These are phyloP conservation scores for Plecturocebus donacophilus DNA, from an alignment of 2,113 vertebrate genomes.

Conservation along the genomic window DNA sequence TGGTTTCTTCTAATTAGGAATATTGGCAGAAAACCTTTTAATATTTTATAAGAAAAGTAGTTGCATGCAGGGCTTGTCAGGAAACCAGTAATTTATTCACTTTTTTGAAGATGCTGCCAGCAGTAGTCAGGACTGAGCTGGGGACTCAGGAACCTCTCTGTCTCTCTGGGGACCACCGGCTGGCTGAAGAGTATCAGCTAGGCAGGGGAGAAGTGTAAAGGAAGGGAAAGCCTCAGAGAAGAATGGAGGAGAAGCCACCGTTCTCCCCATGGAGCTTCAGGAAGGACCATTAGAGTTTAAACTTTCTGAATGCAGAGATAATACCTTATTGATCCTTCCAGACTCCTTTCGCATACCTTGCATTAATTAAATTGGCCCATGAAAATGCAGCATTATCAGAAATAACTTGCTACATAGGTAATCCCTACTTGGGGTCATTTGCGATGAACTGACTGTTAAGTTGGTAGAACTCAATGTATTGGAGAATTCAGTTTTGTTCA, in stretches of 20 bases:
- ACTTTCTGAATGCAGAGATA: not conserved
- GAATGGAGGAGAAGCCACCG: not conserved
- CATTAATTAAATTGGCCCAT: not conserved
- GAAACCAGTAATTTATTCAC: constrained; percentile 29
- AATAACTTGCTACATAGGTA: not conserved
- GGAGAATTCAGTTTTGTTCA: not conserved
- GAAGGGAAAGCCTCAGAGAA: not conserved
- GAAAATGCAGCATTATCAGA: not conserved
- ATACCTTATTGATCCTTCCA: not conserved
- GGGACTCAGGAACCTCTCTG: not conserved
- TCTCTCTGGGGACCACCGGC: not conserved
- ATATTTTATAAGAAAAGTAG: constrained; percentile 69
- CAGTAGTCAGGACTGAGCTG: not conserved
- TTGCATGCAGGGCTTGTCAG: not conserved
- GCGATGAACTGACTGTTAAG: not conserved
- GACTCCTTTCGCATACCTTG: not conserved
- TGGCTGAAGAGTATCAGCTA: not conserved
- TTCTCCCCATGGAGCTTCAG: not conserved
- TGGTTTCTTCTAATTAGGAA: constrained; percentile 57
- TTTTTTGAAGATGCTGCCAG: constrained; percentile 33
- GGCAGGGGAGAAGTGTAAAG: not conserved
- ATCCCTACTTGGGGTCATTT: not conserved
- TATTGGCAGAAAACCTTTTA: constrained; percentile 62
- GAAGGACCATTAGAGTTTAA: not conserved
- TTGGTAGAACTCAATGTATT: not conserved